Conservation (phyloP, 2,888 invertebrate species). For the Macroteleia sp. region DNA sequence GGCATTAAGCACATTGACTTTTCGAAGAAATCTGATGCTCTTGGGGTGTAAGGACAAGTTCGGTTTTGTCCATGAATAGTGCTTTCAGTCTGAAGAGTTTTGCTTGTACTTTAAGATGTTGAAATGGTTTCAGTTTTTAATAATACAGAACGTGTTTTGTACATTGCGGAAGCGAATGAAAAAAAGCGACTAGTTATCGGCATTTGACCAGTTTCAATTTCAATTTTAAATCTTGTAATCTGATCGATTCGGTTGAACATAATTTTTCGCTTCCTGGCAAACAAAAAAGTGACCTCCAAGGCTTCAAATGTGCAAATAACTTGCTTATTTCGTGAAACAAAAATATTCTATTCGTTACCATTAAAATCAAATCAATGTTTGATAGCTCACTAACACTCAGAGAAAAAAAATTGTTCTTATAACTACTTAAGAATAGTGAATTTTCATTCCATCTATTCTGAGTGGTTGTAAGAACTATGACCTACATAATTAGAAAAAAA, state of each 20-base stretch:
- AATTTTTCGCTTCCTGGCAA: constrained; percentile 8
- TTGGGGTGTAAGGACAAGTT: constrained; percentile 8
- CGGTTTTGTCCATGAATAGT: constrained; percentile 2
- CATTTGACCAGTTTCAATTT: constrained; percentile 18
- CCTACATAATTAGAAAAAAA: no score
- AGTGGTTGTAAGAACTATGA: no score
- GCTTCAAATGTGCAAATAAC: background rate
- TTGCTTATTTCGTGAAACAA: constrained; percentile 1
- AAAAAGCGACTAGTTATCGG: constrained; percentile 27
- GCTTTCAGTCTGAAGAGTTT: constrained; percentile 16
- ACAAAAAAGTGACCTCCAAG: background rate
- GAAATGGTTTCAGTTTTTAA: constrained; percentile 4
- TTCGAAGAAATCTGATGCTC: constrained; percentile 29
- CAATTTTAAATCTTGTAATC: constrained; percentile 27
- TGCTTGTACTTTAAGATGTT: no score
- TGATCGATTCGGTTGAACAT: constrained; percentile 22
- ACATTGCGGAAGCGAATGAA: constrained; percentile 32
- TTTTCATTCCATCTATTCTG: no score
- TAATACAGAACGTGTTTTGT: no score
- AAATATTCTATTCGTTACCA: background rate
- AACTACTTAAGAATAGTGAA: no score
- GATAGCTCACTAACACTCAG: no score
- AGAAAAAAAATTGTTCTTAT: no score
- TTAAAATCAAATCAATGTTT: background rate
- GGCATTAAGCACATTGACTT: constrained; percentile 16